These are phyloP conservation scores for Campoletis sonorensis DNA, from an alignment of 1,140 invertebrate species.

Conservation along the genomic window DNA sequence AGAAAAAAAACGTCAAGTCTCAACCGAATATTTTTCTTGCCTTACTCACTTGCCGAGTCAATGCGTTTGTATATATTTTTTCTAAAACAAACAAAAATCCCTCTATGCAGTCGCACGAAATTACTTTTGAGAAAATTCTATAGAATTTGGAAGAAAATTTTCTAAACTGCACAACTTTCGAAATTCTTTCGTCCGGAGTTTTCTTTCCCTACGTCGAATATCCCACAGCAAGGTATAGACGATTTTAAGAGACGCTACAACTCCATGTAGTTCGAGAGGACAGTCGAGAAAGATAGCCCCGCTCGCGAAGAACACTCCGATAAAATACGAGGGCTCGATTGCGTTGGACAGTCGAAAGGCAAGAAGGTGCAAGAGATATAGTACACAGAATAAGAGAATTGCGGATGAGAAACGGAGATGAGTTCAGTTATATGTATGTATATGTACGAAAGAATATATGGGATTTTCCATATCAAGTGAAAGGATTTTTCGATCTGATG, in stretches of 20 bases:
- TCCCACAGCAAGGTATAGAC: neutral
- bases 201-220: neutral
- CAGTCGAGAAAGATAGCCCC: neutral
- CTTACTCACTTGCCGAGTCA: too few relatives aligned
- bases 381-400: constrained; percentile 1
- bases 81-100: too few relatives aligned
- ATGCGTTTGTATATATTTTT: too few relatives aligned
- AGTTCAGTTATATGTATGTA: neutral
- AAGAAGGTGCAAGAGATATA: constrained; percentile 37
- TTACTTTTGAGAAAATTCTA: too few relatives aligned
- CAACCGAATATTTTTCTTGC: too few relatives aligned
- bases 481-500: neutral
- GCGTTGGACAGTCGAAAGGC: constrained; percentile 29
- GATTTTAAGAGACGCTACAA: constrained; percentile 3
- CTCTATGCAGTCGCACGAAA: too few relatives aligned
- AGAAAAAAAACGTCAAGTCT: neutral
- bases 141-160: too few relatives aligned
- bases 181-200: neutral
- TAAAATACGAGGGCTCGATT: constrained; percentile 30
- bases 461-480: neutral
- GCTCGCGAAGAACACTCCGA: neutral
- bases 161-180: too few relatives aligned
- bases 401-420: neutral
- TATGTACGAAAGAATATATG: neutral
- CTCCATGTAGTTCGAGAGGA: neutral